Evolutionary conservation across 2,113 vertebrate genomes (phyloP).

Genomic region (Atrichornis clamosus): DNA sequence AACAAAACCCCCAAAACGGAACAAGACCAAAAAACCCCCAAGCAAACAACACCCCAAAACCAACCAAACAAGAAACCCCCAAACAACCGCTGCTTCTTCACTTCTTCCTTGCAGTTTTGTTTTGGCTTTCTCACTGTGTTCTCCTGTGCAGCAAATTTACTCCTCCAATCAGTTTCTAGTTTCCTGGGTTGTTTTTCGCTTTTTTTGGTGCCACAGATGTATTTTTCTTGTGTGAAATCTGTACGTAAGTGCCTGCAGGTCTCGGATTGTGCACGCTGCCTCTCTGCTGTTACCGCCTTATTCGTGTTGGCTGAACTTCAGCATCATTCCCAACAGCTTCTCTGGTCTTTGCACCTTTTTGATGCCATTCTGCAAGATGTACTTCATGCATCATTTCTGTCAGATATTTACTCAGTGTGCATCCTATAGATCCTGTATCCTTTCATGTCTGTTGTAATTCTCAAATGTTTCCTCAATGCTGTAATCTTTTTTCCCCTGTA

Average conservation of each 20-base stretch:
- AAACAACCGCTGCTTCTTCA: not conserved
- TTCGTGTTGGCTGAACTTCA: not conserved
- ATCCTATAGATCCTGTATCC: not conserved
- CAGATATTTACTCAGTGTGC: not conserved
- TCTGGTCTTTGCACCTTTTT: not conserved
- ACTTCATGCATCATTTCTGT: not conserved
- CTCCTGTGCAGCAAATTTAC: not conserved
- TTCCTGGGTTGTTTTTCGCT: not conserved
- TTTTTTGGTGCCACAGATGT: not conserved
- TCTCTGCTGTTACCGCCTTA: not conserved
- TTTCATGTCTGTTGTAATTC: not conserved
- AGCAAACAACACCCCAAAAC: not conserved
- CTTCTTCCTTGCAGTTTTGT: not conserved
- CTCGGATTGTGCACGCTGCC: rapidly evolving
- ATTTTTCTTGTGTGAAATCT: not conserved
- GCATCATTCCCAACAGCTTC: not conserved
- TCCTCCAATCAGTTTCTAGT: not conserved
- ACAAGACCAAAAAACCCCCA: rapidly evolving
- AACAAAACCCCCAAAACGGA: not conserved
- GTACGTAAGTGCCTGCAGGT: not conserved
- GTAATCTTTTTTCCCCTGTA: not conserved
- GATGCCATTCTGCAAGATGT: not conserved
- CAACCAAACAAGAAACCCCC: not conserved
- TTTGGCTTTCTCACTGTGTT: not conserved
- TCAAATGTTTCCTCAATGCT: not conserved